Percentiles rank a stretch among this genome's conserved stretches.
These are phyloP conservation scores for Anomalospiza imberbis DNA, from an alignment of 2,797 vertebrate genomes.

Conservation along the genomic window DNA sequence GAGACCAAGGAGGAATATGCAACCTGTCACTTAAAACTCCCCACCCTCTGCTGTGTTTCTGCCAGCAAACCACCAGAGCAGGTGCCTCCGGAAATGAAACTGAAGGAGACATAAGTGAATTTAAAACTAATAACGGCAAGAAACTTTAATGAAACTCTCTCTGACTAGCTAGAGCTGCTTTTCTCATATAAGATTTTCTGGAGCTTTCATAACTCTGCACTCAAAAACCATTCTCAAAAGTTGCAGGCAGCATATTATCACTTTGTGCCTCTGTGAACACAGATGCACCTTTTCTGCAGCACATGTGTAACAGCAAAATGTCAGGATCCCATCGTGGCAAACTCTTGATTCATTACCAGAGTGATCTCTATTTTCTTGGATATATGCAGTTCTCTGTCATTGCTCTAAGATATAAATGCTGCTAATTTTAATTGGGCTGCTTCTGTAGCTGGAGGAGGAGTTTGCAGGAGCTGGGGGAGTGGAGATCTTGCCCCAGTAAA, in stretches of 20 bases:
- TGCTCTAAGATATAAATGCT: not conserved
- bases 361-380: not conserved
- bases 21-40: not conserved
- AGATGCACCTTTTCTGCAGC: not conserved
- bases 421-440: not conserved
- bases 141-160: conserved; percentile 32
- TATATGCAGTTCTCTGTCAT: not conserved
- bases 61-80: conserved; percentile 2
- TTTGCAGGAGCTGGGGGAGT: not conserved
- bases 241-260: not conserved
- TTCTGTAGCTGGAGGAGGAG: not conserved
- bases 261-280: not conserved
- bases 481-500: not conserved
- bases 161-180: not conserved
- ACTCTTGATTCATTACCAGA: not conserved
- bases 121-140: conserved; percentile 38
- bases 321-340: not conserved
- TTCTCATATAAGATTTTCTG: not conserved
- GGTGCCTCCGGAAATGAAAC: not conserved
- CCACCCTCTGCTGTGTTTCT: not conserved
- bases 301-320: rapidly evolving
- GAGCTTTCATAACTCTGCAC: not conserved
- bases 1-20: not conserved
- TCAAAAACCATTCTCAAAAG: not conserved
- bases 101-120: conserved; percentile 2